Conservation (phyloP, 23 tunicate species). For the Botrylloides violaceus region DNA sequence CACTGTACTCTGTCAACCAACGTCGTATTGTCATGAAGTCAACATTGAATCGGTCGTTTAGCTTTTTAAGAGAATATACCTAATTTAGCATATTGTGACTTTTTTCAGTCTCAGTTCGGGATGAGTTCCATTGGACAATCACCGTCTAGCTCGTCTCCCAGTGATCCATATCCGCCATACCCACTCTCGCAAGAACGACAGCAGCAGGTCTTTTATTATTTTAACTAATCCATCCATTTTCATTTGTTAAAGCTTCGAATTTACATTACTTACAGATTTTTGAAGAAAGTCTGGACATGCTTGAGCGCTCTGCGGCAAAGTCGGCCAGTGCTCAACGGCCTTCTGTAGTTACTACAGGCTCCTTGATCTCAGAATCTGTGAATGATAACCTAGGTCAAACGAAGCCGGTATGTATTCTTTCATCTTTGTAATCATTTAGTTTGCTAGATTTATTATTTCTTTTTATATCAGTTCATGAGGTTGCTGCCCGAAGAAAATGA, state of each 20-base stretch:
- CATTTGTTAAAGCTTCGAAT: background rate
- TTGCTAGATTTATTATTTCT: background rate
- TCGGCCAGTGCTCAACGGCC: background rate
- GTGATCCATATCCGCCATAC: constrained; percentile 25
- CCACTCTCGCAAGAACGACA: constrained; percentile 25
- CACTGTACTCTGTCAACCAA: too few relatives aligned
- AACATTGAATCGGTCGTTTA: too few relatives aligned
- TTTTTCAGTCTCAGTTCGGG: background rate
- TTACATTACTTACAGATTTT: constrained; percentile 2
- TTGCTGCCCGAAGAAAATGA: constrained; percentile 29
- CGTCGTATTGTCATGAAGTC: too few relatives aligned
- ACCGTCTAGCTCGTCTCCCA: constrained; percentile 20
- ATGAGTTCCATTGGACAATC: constrained; percentile 17
- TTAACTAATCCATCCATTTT: too few relatives aligned
- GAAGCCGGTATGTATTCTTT: too few relatives aligned
- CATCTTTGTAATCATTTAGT: too few relatives aligned
- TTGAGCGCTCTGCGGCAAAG: constrained; percentile 1
- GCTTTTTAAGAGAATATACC: too few relatives aligned
- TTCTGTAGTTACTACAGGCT: too few relatives aligned
- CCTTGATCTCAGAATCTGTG: too few relatives aligned
- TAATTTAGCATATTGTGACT: background rate
- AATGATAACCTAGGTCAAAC: too few relatives aligned
- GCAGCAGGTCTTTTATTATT: background rate
- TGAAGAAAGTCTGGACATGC: constrained; percentile 24
- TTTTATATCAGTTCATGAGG: background rate